These are phyloP conservation scores for Psittacula cyanocephala DNA, from an alignment of 2,113 vertebrate genomes.

Conservation along the genomic window DNA sequence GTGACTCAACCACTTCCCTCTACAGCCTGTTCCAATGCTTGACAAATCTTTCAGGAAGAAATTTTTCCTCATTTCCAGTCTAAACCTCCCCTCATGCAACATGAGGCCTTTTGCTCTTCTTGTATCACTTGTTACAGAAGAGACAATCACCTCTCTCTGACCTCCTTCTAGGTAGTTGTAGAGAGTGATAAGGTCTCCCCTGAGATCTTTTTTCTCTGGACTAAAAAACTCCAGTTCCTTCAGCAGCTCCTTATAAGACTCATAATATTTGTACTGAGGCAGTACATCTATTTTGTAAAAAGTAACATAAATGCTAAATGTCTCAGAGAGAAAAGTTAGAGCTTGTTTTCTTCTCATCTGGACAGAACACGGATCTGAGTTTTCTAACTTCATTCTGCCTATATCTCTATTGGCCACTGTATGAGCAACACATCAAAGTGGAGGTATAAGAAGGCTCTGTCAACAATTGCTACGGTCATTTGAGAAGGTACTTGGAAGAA, in stretches of 20 bases:
- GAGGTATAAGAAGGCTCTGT: neutral
- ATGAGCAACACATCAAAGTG: neutral
- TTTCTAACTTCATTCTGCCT: neutral
- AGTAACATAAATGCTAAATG: neutral
- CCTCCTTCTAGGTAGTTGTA: neutral
- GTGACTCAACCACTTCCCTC: neutral
- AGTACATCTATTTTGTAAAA: neutral
- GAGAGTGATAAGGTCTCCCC: neutral
- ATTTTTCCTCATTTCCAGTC: neutral
- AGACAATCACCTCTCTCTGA: neutral
- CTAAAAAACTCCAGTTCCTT: neutral
- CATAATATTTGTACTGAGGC: neutral
- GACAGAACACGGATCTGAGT: neutral
- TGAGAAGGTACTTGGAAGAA: neutral
- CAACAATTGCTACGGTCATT: neutral
- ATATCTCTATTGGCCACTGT: neutral
- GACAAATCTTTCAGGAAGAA: neutral
- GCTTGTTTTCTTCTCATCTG: neutral
- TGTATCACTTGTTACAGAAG: neutral
- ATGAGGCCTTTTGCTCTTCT: neutral
- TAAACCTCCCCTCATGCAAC: neutral
- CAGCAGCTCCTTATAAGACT: neutral
- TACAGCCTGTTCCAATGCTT: neutral
- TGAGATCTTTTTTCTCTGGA: neutral
- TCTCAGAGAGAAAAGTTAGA: neutral